A percentile compares a stretch with the other conserved stretches of the same genome.
These are phyloP conservation scores for Parelbella ahira DNA, from an alignment of 2,888 invertebrate species.

Conservation along the genomic window DNA sequence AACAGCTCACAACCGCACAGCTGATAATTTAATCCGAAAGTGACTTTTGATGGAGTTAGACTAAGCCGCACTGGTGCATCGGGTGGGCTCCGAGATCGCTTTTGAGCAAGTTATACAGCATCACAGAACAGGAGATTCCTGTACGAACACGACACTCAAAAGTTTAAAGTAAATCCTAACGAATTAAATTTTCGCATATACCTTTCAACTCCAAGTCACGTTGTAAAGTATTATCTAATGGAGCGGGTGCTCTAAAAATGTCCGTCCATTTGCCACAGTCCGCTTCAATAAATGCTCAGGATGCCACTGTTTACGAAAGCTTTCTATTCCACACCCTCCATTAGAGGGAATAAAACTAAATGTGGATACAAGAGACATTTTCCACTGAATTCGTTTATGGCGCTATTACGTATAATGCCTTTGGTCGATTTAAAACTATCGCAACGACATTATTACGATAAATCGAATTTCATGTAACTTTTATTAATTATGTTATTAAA, in stretches of 20 bases:
- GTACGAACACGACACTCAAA: no score
- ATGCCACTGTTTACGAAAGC: constrained; percentile 19
- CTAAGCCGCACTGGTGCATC: no score
- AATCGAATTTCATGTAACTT: no score
- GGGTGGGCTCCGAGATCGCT: no score
- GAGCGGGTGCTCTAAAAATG: background rate
- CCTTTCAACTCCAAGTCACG: background rate
- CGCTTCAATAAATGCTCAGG: constrained; percentile 16
- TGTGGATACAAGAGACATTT: constrained; percentile 6
- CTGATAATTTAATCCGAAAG: no score
- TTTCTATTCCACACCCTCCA: constrained; percentile 22
- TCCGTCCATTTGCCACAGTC: constrained; percentile 14
- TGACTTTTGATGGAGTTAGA: no score
- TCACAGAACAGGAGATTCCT: no score
- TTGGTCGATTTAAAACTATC: background rate
- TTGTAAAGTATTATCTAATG: constrained; percentile 3
- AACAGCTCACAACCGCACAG: no score
- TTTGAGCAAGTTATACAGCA: no score
- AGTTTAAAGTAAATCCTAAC: no score
- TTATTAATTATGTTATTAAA: no score
- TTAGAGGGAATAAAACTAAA: constrained; percentile 19
- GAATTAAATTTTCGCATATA: background rate
- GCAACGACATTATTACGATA: no score
- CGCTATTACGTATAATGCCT: constrained; percentile 6
- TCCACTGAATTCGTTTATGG: constrained; percentile 1